Base-by-base conservation (phyloP, 1,140 invertebrate species). In the Dinoponera quadriceps region DNA sequence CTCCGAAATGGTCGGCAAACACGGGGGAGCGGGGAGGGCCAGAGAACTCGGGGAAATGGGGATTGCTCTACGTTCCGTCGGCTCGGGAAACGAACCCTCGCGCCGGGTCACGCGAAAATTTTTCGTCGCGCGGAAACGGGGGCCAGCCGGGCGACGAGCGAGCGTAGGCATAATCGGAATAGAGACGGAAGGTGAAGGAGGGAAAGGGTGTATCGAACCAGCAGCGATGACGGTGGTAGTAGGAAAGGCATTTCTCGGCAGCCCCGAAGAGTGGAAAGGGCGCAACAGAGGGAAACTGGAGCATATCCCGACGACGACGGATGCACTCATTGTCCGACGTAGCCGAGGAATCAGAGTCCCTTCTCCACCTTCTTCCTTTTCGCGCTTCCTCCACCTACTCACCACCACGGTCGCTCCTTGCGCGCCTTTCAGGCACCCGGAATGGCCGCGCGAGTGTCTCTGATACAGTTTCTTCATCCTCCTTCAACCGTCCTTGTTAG, bases 271-370 rank as follows among this genome's bases (percentile, higher is more conserved):
- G 59, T 25, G 69, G 49, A 63, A 74, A 57, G 57, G 1, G 55
- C 27, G 22, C 22, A 38, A 49, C 63, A 29, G 57, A 62, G 27
- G 25, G 29, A 85, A 86, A 85, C 51, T 86, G 29, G 85, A 86
- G 63, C 85, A 62, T 74, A 55, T 74, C 57, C 16, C 74, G n/a
- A 73, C 74, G 62, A 84, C 59, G 62, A 84, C 59, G 69, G 74
- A 81, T 84, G 83, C 83, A 20, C 60, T 80, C 69, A 86, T 86
- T 86, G 83, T 88, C 60, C 86, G 59, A 29, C 68, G 74, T 68
- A 85, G 62, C 20, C 82, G 57, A 13, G 14, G 48, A 88, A 84
- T 83, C 85, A 63, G 51, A 38, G 25, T 25, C 33, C n/a, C 7
- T 3, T 18, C 51, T 25, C 14, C 16, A 38, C 22, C 49, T 54